Base-by-base conservation (phyloP, 2,888 invertebrate genomes). In the Argyresthia goedartella region DNA sequence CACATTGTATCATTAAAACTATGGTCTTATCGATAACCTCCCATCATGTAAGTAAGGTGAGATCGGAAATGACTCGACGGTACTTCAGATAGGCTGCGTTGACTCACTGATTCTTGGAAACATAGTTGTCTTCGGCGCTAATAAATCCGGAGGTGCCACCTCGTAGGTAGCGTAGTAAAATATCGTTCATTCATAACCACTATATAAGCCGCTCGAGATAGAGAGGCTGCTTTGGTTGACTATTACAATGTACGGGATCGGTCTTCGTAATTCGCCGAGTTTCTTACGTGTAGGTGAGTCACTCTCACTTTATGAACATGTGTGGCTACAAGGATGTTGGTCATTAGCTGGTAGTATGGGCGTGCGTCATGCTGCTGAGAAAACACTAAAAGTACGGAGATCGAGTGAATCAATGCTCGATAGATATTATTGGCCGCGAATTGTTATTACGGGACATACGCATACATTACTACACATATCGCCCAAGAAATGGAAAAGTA, bases 161-260 rank as follows among this genome's bases (percentile, higher is more conserved):
- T 14, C 36, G 36, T 36, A 15, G 35, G 48, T 36, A 48, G 48
- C 15, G 61, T 66, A 64, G 61, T 71, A 69, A 59, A 60, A 64
- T 60, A 54, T 53, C 56, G 59, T 75, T 73, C 85, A 84, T 85
- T 85, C 84, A 85, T 76, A 74, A 79, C 66, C 58, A 59, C 56
- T 52, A 57, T 58, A 54, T 62, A 65, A 76, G 55, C 68, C 74
- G 56, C 57, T 73, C 66, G 57, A 74, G 71, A 73, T 75, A 69
- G 66, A 62, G 59, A 59, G 63, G 51, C 61, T 61, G 55, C 57
- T 2, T 25, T 25, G 25, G 25, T 25, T 25, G 25, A 25, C 25
- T 25, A 25, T 25, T 25, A 25, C 25, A 25, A 25, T 6, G 25
- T 25, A 25, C 25, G 25, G 6, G 25, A 25, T 25, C 25, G 25